phyloP scores from a whole-genome alignment of 2,888 invertebrate genomes.

The Aricia artaxerxes region DNA sequence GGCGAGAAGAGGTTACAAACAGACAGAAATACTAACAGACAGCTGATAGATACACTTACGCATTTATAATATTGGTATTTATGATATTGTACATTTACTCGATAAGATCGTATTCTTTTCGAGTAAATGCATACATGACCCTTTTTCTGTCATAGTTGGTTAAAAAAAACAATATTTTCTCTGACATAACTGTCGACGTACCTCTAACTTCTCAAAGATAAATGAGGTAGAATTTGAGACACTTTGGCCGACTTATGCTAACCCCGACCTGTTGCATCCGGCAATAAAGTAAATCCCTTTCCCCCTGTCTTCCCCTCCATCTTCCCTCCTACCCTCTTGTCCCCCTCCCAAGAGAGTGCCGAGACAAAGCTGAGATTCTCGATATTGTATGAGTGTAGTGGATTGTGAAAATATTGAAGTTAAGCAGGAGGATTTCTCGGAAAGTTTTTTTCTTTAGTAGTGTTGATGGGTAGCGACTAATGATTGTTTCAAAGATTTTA shows the following conservation, averaged over 20 bases:
- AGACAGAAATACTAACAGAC: too few species aligned
- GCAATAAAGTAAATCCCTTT: conserved; percentile 70
- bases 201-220: conserved; percentile 34
- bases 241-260: conserved; percentile 43
- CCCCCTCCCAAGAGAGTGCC: neutral
- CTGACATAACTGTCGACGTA: neutral
- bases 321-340: conserved; percentile 39
- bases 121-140: too few species aligned
- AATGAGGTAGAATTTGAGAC: conserved; percentile 37
- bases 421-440: neutral
- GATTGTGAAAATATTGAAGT: neutral
- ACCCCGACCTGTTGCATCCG: conserved; percentile 74
- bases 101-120: too few species aligned
- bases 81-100: too few species aligned
- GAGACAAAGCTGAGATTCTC: conserved; percentile 1
- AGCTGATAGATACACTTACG: too few species aligned
- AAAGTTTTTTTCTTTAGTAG: neutral
- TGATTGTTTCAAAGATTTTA: too few species aligned
- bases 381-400: conserved; percentile 17
- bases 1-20: too few species aligned
- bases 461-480: too few species aligned
- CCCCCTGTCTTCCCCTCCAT: neutral
- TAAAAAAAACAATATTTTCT: neutral
- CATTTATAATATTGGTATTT: too few species aligned
- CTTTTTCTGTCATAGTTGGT: too few species aligned